Evolutionary conservation across 2,113 vertebrate species (phyloP), one percentile per base, ranked within the genome.

Genomic region (Hippopotamus amphibius): DNA sequence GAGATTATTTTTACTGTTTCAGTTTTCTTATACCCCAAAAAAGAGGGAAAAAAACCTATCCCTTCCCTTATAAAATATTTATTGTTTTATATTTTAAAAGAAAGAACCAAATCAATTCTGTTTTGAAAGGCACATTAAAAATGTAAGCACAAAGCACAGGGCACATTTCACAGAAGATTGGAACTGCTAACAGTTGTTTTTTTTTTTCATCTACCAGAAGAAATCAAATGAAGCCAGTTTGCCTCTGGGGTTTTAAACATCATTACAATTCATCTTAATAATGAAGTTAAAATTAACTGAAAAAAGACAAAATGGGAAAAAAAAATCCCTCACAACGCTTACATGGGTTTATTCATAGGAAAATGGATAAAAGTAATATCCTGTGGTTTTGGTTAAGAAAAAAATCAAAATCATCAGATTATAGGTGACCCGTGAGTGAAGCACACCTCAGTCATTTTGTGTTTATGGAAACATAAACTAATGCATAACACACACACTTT

Each of bases 231-330:
- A 98, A 98, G 96, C 50, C 28, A 88, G 68, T 96, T 98, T 48
- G 59, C 98, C 98, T 97, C 97, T 97, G 92, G 97, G 95, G 96
- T 95, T 98, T 98, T 97, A 96, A 97, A 97, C 87, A 98, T 97
- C 93, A 97, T 97, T 98, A 96, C 50, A 97, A 98, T 98, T 98
- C 96, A 97, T 98, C 97, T 98, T 98, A 98, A 98, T 98, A 99
- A 98, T 97, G 91, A 98, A 98, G 94, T 97, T 98, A 98, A 98
- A 98, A 98, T 98, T 98, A 99, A 98, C 80, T 97, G 96, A 98
- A 98, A 98, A 79, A 95, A 95, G 93, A 96, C 15, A 96, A 97
- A 97, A 95, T 76, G n/a, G 30, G 2, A 1, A 46, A 53, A 48
- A 95, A 81, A 90, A 93, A 83, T 13, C 10, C 24, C n/a, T 95